phyloP scores from a whole-genome alignment of 2,113 vertebrate species.

The Chunga burmeisteri region DNA sequence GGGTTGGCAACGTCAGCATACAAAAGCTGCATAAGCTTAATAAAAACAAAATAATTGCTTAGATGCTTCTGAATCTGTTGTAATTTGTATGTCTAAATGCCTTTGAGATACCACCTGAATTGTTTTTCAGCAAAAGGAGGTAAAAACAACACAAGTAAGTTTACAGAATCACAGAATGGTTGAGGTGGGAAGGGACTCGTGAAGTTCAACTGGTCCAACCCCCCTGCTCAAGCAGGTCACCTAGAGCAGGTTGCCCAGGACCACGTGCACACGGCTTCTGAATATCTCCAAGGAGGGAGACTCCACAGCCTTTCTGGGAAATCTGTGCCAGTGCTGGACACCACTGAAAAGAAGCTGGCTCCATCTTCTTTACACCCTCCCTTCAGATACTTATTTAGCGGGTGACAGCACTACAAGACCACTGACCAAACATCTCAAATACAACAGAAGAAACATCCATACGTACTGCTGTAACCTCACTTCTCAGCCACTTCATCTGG shows the following conservation, averaged over 20 bases:
- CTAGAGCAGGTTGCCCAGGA: background rate
- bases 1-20: background rate
- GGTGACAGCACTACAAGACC: background rate
- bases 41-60: background rate
- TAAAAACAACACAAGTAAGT: background rate
- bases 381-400: background rate
- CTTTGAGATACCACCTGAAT: background rate
- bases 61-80: background rate
- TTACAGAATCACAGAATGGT: background rate
- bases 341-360: background rate
- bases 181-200: background rate
- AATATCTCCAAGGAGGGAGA: background rate
- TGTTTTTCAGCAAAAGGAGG: background rate
- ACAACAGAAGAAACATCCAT: background rate
- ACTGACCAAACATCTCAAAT: background rate
- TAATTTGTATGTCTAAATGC: background rate
- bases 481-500: background rate
- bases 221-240: background rate
- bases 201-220: background rate
- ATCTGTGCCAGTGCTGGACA: background rate
- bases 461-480: background rate
- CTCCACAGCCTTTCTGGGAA: too few species aligned
- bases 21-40: background rate
- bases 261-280: background rate
- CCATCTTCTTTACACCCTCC: background rate